Conservation (phyloP, 2,113 vertebrate species). For the Trogon surrucura region DNA sequence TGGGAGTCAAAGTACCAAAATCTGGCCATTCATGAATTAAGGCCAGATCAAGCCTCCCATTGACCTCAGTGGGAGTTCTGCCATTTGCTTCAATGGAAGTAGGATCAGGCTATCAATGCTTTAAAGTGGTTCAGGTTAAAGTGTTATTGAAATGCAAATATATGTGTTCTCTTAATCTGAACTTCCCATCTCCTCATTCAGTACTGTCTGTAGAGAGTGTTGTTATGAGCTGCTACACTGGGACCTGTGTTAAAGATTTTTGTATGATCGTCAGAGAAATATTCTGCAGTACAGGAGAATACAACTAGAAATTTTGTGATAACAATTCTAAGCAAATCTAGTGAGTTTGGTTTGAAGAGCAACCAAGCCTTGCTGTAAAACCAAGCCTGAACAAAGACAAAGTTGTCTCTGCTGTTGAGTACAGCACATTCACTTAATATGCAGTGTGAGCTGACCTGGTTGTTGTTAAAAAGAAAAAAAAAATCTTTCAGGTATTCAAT, state of each 20-base stretch:
- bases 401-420: neutral
- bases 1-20: neutral
- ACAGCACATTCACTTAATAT: neutral
- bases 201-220: neutral
- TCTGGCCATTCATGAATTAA: neutral
- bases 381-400: neutral
- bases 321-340: neutral
- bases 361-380: neutral
- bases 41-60: neutral
- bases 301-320: neutral
- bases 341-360: neutral
- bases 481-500: neutral
- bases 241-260: neutral
- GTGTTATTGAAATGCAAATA: slow-evolving; percentile 60
- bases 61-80: slow-evolving; percentile 28
- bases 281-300: neutral
- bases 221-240: neutral
- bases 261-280: neutral
- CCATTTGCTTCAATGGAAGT: neutral
- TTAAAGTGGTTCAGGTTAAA: slow-evolving; percentile 10
- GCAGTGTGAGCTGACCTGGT: neutral
- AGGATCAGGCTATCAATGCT: neutral
- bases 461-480: neutral
- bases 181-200: slow-evolving; percentile 45
- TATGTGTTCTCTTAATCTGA: slow-evolving; percentile 6